Conservation (phyloP, 2,113 vertebrate genomes). For the Plecturocebus donacophilus region DNA sequence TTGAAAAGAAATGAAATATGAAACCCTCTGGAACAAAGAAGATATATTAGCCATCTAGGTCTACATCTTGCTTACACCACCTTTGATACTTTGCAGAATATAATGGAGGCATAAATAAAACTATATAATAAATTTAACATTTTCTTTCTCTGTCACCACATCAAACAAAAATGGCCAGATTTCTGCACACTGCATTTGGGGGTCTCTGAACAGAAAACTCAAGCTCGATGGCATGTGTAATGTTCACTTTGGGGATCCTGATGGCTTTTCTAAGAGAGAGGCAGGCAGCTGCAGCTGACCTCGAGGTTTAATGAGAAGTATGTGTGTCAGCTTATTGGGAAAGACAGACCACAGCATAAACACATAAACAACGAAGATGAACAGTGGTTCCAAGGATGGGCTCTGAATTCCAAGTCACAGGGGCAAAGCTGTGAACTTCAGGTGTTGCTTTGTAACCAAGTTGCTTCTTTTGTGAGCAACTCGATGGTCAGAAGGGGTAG, state of each 20-base stretch:
- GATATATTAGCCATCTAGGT: background rate
- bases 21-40: background rate
- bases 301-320: background rate
- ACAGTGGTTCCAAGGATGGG: accelerated
- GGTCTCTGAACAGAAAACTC: accelerated
- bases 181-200: accelerated
- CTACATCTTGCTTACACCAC: background rate
- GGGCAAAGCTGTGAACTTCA: too few species aligned
- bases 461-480: too few species aligned
- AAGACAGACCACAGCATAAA: accelerated
- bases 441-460: background rate
- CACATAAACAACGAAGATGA: background rate
- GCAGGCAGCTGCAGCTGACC: background rate
- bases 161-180: background rate
- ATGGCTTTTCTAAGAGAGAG: background rate
- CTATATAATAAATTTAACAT: background rate
- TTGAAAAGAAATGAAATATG: background rate
- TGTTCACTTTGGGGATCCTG: background rate
- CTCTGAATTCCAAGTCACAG: background rate
- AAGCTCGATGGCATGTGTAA: accelerated
- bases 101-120: background rate
- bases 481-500: too few species aligned
- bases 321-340: background rate
- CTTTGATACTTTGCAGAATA: background rate
- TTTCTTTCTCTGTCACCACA: background rate